Evolutionary conservation across 2,797 vertebrate species (phyloP).

Genomic region (Enteromius anoplus): DNA sequence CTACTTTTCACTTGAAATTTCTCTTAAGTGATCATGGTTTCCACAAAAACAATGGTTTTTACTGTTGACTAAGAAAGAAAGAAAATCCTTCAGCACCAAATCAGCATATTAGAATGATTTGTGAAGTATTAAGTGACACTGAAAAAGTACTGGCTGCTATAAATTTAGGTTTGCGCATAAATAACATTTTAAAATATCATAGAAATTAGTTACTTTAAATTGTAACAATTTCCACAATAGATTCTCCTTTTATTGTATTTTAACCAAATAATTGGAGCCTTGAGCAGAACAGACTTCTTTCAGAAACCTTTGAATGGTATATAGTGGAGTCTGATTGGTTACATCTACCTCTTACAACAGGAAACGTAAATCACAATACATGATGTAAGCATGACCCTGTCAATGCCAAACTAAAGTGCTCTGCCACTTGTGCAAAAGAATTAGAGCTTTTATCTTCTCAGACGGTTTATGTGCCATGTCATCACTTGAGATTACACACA

Average conservation of each 20-base stretch:
- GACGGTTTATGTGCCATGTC: not conserved
- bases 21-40: not conserved
- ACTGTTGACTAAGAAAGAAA: not conserved
- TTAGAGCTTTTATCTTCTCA: not conserved
- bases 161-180: not conserved
- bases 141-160: not conserved
- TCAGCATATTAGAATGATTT: not conserved
- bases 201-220: not conserved
- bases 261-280: not conserved
- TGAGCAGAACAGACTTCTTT: not conserved
- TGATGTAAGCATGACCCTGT: not conserved
- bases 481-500: conserved; percentile 11
- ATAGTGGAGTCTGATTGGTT: conserved; percentile 4
- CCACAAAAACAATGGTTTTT: not conserved
- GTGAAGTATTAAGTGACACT: not conserved
- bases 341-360: not conserved
- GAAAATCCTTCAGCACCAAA: not conserved
- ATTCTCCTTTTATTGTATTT: not conserved
- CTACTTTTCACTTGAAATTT: not conserved
- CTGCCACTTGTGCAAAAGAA: not conserved
- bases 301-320: not conserved
- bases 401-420: not conserved
- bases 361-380: not conserved
- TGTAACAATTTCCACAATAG: not conserved
- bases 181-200: not conserved